Evolutionary conservation across 1,140 invertebrate genomes (phyloP).

Genomic region (Anadara kagoshimensis): DNA sequence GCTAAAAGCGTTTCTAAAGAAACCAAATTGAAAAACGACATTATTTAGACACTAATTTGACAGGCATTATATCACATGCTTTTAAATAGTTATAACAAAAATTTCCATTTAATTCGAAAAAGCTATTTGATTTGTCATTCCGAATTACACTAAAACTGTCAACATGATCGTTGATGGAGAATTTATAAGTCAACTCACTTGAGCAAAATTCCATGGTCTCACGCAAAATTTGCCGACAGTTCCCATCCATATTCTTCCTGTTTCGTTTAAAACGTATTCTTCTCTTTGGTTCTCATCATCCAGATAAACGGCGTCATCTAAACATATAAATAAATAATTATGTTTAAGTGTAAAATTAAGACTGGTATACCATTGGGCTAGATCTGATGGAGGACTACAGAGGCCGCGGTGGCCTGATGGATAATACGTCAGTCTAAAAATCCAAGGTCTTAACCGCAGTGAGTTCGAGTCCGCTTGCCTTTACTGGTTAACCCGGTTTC

Average conservation of each 20-base stretch:
- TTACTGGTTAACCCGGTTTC: too few species aligned
- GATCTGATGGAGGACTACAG: too few species aligned
- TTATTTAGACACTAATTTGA: not conserved
- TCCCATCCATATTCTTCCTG: constrained; percentile 92
- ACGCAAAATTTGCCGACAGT: constrained; percentile 87
- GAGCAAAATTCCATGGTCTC: constrained; percentile 92
- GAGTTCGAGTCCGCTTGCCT: too few species aligned
- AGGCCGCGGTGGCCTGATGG: too few species aligned
- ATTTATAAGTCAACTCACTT: constrained; percentile 71
- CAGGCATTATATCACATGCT: too few species aligned
- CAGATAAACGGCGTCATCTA: constrained; percentile 77
- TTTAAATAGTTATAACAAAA: not conserved
- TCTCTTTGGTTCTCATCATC: constrained; percentile 82
- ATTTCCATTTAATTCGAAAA: not conserved
- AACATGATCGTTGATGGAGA: not conserved
- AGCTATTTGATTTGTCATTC: not conserved
- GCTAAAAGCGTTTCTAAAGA: not conserved
- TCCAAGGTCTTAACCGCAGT: too few species aligned
- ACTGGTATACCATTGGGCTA: too few species aligned
- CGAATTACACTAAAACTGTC: not conserved
- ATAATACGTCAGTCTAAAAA: too few species aligned
- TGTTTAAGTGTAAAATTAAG: too few species aligned
- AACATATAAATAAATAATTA: not conserved
- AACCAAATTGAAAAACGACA: not conserved
- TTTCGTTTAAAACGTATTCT: constrained; percentile 91